Conservation (phyloP, 1,140 invertebrate genomes). For the Metopolophium dirhodum region DNA sequence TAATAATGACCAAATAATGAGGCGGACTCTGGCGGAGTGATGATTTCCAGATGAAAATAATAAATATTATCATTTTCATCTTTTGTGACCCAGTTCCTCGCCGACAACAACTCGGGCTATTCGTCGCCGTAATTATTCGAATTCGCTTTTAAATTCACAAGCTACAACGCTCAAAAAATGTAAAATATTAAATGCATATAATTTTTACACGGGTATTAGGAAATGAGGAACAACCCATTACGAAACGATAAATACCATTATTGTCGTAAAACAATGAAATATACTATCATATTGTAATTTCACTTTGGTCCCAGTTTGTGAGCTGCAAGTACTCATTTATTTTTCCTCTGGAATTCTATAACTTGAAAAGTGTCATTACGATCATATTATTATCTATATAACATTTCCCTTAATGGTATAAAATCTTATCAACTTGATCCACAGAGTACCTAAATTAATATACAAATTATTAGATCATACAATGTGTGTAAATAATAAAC, state of each 20-base stretch:
- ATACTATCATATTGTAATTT: neutral
- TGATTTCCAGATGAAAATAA: neutral
- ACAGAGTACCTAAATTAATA: neutral
- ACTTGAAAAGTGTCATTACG: neutral
- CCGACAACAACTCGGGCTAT: neutral
- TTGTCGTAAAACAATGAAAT: neutral
- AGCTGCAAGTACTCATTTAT: neutral
- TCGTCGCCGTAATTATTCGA: neutral
- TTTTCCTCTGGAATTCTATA: neutral
- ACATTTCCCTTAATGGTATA: neutral
- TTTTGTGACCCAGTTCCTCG: neutral
- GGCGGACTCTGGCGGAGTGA: neutral
- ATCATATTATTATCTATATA: neutral
- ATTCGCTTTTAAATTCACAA: neutral
- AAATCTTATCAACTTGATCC: neutral
- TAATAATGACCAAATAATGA: conserved; percentile 31
- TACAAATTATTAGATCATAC: neutral
- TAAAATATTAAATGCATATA: neutral
- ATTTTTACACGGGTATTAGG: neutral
- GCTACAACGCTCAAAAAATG: neutral
- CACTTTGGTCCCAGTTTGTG: neutral
- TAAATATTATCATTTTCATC: conserved; percentile 34
- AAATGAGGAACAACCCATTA: neutral
- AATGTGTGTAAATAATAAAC: neutral
- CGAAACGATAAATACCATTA: neutral